Percentiles rank a stretch among this genome's conserved stretches.
These are phyloP conservation scores for Tarsius wallacei DNA, from an alignment of 2,797 vertebrate species.

Conservation along the genomic window DNA sequence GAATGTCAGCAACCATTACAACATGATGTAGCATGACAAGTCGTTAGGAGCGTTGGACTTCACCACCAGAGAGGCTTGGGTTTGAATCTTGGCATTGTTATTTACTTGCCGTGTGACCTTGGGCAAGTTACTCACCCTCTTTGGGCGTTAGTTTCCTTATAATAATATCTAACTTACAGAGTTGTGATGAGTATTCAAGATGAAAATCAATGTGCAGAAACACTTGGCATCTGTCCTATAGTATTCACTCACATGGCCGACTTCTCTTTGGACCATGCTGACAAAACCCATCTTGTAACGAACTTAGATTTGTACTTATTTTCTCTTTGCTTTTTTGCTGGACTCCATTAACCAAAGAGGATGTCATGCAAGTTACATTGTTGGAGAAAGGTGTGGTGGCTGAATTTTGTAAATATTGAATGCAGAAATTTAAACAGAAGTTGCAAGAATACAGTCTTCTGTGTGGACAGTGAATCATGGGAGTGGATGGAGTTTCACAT, in stretches of 20 bases:
- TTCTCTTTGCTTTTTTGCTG: slow-evolving; percentile 44
- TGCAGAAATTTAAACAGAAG: slow-evolving; percentile 44
- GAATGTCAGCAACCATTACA: neutral
- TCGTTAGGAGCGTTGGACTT: neutral
- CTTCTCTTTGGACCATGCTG: neutral
- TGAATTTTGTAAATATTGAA: slow-evolving; percentile 50
- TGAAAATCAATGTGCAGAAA: neutral
- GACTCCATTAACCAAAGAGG: slow-evolving; percentile 16
- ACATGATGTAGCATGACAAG: neutral
- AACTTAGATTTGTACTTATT: slow-evolving; percentile 42
- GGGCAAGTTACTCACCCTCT: neutral
- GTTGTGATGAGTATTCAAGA: neutral
- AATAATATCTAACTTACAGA: neutral
- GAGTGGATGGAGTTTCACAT: neutral
- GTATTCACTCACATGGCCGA: neutral
- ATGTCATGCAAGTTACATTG: slow-evolving; percentile 9
- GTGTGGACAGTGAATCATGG: neutral
- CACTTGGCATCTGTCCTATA: neutral
- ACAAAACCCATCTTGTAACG: slow-evolving; percentile 39
- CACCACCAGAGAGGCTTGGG: neutral
- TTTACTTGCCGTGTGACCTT: neutral
- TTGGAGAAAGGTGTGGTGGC: neutral
- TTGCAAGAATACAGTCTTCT: neutral
- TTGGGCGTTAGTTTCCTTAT: neutral
- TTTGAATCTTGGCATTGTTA: neutral